phyloP scores from a whole-genome alignment of 35 echinoderm and acorn worm genomes.

The Heliocidaris erythrogramma region DNA sequence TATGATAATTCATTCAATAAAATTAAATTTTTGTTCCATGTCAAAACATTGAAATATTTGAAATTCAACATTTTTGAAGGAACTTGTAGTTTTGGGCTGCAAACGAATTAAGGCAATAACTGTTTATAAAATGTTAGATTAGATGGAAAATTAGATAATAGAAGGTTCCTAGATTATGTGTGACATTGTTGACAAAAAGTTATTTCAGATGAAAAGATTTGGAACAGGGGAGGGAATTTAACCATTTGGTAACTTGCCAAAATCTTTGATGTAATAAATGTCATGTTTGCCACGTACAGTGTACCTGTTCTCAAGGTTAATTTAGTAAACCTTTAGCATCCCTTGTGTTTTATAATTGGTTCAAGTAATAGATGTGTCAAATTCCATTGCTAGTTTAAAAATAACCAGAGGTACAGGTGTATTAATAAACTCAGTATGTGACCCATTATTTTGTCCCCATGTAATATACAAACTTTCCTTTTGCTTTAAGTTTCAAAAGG shows the following conservation, averaged over 20 bases:
- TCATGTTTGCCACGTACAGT: not conserved
- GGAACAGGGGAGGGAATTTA: not conserved
- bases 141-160: not conserved
- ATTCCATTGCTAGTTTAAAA: not conserved
- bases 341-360: not conserved
- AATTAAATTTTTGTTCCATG: too few relatives aligned
- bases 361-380: not conserved
- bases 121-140: too few relatives aligned
- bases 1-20: too few relatives aligned
- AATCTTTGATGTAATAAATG: not conserved
- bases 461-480: too few relatives aligned
- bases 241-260: not conserved
- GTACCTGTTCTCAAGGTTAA: not conserved
- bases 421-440: not conserved
- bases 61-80: too few relatives aligned
- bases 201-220: not conserved
- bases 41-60: too few relatives aligned
- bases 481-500: too few relatives aligned
- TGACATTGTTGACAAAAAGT: not conserved
- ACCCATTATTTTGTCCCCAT: not conserved
- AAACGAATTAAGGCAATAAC: too few relatives aligned
- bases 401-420: not conserved
- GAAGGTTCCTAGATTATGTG: not conserved
- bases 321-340: not conserved
- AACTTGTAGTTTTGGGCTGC: too few relatives aligned